Base-by-base conservation (phyloP, 2,888 invertebrate species). In the Arge pagana region DNA sequence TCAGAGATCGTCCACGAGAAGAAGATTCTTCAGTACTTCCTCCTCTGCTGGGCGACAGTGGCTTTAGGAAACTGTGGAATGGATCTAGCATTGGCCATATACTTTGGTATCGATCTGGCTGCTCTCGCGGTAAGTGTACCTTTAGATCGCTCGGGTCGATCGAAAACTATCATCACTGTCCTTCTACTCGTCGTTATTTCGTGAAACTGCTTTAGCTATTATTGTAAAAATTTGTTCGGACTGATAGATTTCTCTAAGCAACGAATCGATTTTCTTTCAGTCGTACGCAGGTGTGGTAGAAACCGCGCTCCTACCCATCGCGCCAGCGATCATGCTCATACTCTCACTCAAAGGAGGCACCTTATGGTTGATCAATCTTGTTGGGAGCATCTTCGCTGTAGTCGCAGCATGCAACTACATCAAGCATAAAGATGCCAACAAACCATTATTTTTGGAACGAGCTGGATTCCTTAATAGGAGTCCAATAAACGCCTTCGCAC, bases 381-480 rank as follows among this genome's bases (percentile, higher is more conserved):
- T 42, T 24, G 41, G 50, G 10, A 10, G 23, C 10, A 35, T 50
- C 16, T 33, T 35, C 6, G 50, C 43, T 16, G 21, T 24, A 11
- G 16, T 35, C 7, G 36, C 41, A 21, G 11, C 24, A 24, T n/a
- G 16, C 24, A 33, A 50, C 41, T 50, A 33, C 13, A 8, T 42
- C 8, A 19, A 21, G 5, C 50, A 50, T n/a, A 50, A 50, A 19
- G 43, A 50, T 5, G 50, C 42, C 13, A 8, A 7, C n/a, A 15
- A 23, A 24, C 50, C 50, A 24, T 36, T 50, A 6, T 50, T 50
- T 24, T 15, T 50, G 19, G 42, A 50, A 26, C 35, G 41, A 18
- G 50, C 50, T 28, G 50, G 50, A 15, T 50, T 33, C 33, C 43
- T 50, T 15, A 43, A 50, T 19, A 24, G 16, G 11, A 50, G 15